A percentile compares a stretch with the other conserved stretches of the same genome.
Conservation (phyloP, 1,140 invertebrate species). For the Harlomillsia oculata region DNA sequence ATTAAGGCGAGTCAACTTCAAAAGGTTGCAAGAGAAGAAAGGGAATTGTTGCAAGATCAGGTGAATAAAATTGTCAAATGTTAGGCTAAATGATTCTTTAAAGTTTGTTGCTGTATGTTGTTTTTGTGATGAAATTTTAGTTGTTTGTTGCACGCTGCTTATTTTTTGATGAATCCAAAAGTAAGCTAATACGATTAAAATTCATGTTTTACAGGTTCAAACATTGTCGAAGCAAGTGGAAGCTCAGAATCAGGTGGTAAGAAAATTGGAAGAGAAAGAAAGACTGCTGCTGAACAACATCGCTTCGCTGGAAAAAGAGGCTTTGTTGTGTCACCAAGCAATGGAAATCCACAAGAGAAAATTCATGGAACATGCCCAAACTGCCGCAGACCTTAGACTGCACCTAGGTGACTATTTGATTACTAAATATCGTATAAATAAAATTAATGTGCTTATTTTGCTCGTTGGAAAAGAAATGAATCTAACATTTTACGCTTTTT, state of each 20-base stretch:
- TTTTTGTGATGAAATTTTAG: no score
- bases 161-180: not conserved
- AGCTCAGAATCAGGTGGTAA: slow-evolving; percentile 85
- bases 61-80: slow-evolving; percentile 41
- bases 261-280: slow-evolving; percentile 95
- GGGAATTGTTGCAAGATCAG: slow-evolving; percentile 79
- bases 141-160: no score
- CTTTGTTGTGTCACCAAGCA: slow-evolving; percentile 76
- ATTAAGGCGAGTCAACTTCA: slow-evolving; percentile 96
- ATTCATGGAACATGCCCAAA: slow-evolving; percentile 85
- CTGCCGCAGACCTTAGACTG: slow-evolving; percentile 91
- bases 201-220: slow-evolving; percentile 45
- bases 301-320: slow-evolving; percentile 87
- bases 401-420: slow-evolving; percentile 88
- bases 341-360: slow-evolving; percentile 98
- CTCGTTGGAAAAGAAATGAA: not conserved
- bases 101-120: no score
- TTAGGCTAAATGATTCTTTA: no score
- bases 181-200: not conserved
- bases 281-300: slow-evolving; percentile 83
- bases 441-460: no score
- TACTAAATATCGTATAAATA: no score
- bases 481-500: not conserved
- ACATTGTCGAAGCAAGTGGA: slow-evolving; percentile 86
- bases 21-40: slow-evolving; percentile 87